A percentile compares a stretch with the other conserved stretches of the same genome.
Evolutionary conservation across 2,113 vertebrate species (phyloP).

Genomic region (Symphodus melops): DNA sequence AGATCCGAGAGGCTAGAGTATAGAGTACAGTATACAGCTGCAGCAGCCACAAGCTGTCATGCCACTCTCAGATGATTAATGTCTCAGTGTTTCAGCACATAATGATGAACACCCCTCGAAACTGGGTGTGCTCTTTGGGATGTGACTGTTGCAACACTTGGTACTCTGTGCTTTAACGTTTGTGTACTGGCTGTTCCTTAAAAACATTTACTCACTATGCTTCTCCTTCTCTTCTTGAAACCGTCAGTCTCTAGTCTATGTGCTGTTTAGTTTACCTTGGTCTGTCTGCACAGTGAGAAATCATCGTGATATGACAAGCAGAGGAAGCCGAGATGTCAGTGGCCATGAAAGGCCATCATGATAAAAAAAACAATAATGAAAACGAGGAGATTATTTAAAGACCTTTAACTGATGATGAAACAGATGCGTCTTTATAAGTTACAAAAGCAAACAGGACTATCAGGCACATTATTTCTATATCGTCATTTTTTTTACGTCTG

Average conservation of each 20-base stretch:
- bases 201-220: not conserved
- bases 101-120: not conserved
- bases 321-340: not conserved
- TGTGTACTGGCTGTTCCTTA: not conserved
- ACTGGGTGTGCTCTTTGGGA: not conserved
- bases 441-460: too few relatives aligned
- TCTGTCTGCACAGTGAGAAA: slow-evolving; percentile 5
- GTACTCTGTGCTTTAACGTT: not conserved
- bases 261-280: not conserved
- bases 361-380: not conserved
- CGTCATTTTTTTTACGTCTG: too few relatives aligned
- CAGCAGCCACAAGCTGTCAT: slow-evolving; percentile 25
- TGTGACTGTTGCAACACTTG: not conserved
- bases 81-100: not conserved
- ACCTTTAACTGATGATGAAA: too few relatives aligned
- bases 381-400: too few relatives aligned
- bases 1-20: slow-evolving; percentile 15
- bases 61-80: slow-evolving; percentile 28
- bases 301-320: slow-evolving; percentile 9
- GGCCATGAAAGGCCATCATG: not conserved
- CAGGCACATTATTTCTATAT: too few relatives aligned
- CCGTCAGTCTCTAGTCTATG: not conserved
- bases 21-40: not conserved
- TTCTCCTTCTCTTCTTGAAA: not conserved
- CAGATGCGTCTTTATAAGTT: too few relatives aligned